These are phyloP conservation scores for Eubasilissa regina DNA, from an alignment of 1,140 invertebrate species.

Conservation along the genomic window DNA sequence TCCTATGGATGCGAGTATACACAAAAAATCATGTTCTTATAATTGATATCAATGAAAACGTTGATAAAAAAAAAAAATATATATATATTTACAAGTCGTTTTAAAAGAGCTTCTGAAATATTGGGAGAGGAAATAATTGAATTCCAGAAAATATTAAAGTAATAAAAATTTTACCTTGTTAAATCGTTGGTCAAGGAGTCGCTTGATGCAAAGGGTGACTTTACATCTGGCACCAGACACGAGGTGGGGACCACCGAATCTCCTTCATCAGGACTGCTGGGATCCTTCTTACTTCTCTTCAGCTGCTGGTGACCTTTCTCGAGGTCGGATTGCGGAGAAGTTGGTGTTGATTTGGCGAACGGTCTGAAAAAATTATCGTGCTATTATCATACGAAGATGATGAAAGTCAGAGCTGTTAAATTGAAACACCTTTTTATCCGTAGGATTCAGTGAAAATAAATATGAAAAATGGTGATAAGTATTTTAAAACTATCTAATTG, in stretches of 20 bases:
- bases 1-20: no score
- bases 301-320: constrained; percentile 58
- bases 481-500: no score
- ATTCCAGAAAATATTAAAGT: neutral
- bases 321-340: constrained; percentile 69
- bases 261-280: constrained; percentile 62
- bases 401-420: neutral
- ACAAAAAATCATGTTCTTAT: no score
- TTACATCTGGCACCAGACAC: constrained; percentile 63
- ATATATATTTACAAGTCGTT: no score
- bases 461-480: no score
- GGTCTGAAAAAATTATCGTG: constrained; percentile 40
- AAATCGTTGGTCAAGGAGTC: constrained; percentile 84
- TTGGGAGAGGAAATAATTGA: neutral
- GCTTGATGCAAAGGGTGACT: constrained; percentile 85
- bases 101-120: neutral
- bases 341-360: constrained; percentile 70
- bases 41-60: no score
- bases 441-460: no score
- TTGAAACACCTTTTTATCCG: no score
- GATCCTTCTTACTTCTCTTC: constrained; percentile 55
- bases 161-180: constrained; percentile 68
- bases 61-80: no score
- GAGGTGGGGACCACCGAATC: constrained; percentile 66
- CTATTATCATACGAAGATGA: neutral